Conservation (phyloP, 2,888 invertebrate species). For the Nemapogon koenigi region DNA sequence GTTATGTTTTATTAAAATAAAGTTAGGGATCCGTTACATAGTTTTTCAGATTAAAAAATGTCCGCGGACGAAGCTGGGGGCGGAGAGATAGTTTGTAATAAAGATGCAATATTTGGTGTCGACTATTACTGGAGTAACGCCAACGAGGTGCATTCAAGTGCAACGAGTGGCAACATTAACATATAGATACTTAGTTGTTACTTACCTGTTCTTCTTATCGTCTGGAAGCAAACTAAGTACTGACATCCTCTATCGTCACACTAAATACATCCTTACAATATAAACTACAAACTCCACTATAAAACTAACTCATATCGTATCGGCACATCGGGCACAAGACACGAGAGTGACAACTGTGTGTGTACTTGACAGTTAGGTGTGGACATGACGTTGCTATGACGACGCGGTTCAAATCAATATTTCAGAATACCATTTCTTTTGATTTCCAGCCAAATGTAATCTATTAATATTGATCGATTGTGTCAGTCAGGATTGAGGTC, state of each 20-base stretch:
- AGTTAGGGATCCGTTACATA: no score
- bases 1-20: no score
- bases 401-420: conserved; percentile 38
- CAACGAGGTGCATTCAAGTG: neutral
- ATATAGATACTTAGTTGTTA: conserved; percentile 7
- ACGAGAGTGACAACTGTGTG: conserved; percentile 29
- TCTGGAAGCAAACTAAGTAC: conserved; percentile 57
- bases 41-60: no score
- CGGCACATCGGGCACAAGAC: conserved; percentile 18
- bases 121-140: no score
- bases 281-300: conserved; percentile 18
- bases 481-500: no score
- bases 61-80: no score
- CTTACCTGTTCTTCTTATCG: conserved; percentile 46
- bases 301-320: conserved; percentile 22
- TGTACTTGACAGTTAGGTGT: conserved; percentile 4
- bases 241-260: conserved; percentile 41
- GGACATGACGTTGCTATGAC: conserved; percentile 29
- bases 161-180: conserved; percentile 12
- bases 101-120: no score
- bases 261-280: conserved; percentile 32
- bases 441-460: no score
- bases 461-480: no score
- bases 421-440: no score
- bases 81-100: no score